Conservation (phyloP, 2,113 vertebrate genomes). For the Myrmophylax atrothorax region DNA sequence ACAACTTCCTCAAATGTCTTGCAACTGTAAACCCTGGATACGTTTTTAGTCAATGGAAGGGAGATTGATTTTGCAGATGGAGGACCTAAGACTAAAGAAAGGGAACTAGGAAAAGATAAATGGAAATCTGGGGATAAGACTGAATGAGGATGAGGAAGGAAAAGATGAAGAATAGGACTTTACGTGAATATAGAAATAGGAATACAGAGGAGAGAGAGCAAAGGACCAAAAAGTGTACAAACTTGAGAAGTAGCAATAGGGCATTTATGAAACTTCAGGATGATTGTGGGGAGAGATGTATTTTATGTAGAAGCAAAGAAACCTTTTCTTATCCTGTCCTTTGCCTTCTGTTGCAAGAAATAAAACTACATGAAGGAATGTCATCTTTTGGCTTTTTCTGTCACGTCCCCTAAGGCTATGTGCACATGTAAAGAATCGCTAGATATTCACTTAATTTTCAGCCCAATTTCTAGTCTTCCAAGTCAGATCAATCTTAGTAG, state of each 20-base stretch:
- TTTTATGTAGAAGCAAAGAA: neutral
- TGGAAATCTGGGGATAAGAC: neutral
- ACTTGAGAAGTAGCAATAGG: neutral
- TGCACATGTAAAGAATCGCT: neutral
- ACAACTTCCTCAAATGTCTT: neutral
- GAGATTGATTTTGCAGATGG: neutral
- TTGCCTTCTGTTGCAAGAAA: neutral
- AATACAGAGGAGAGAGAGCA: neutral
- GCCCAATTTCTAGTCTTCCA: neutral
- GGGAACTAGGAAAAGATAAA: neutral
- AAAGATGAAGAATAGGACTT: neutral
- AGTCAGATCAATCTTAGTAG: neutral
- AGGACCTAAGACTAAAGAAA: neutral
- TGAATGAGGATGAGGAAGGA: neutral
- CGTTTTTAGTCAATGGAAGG: neutral
- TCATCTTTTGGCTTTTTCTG: neutral
- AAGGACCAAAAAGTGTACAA: neutral
- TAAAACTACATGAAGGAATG: fast-evolving
- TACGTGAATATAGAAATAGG: neutral
- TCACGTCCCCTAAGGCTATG: neutral
- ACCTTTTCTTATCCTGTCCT: neutral
- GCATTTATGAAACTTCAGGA: neutral
- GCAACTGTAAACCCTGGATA: neutral
- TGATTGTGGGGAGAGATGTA: neutral
- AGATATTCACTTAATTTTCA: neutral